A percentile compares a stretch with the other conserved stretches of the same genome.
These are phyloP conservation scores for Agonopterix alstromeriana DNA, from an alignment of 2,888 invertebrate species.

Conservation along the genomic window DNA sequence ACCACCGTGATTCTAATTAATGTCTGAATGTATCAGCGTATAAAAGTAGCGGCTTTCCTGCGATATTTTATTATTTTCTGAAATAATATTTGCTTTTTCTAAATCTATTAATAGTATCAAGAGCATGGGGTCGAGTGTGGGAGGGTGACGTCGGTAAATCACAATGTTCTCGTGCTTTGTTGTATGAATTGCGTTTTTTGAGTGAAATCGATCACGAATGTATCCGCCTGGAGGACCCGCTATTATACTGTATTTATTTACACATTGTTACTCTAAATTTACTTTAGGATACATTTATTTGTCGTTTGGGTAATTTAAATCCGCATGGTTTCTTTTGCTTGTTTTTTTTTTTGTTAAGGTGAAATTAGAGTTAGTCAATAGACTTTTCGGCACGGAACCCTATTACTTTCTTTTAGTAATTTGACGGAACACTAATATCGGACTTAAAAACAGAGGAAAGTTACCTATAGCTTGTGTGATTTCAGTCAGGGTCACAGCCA, in stretches of 20 bases:
- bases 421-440: too few species aligned
- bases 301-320: constrained; percentile 1
- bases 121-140: constrained; percentile 21
- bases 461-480: too few species aligned
- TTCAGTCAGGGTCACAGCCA: too few species aligned
- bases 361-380: too few species aligned
- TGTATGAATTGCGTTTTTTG: constrained; percentile 69
- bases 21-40: neutral
- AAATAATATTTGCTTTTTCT: neutral
- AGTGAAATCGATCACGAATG: constrained; percentile 63
- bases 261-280: neutral
- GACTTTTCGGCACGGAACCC: too few species aligned
- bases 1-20: neutral
- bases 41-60: neutral
- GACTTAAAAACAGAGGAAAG: too few species aligned
- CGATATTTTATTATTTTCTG: neutral
- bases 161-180: constrained; percentile 62
- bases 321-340: constrained; percentile 12
- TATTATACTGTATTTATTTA: constrained; percentile 47
- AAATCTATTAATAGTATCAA: constrained; percentile 36
- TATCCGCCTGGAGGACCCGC: constrained; percentile 37
- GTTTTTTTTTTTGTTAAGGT: too few species aligned
- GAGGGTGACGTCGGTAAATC: constrained; percentile 51
- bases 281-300: neutral
- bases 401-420: too few species aligned